Percentiles rank a stretch among this genome's conserved stretches.
These are phyloP conservation scores for Euschistus heros DNA, from an alignment of 1,140 invertebrate genomes.

Conservation along the genomic window DNA sequence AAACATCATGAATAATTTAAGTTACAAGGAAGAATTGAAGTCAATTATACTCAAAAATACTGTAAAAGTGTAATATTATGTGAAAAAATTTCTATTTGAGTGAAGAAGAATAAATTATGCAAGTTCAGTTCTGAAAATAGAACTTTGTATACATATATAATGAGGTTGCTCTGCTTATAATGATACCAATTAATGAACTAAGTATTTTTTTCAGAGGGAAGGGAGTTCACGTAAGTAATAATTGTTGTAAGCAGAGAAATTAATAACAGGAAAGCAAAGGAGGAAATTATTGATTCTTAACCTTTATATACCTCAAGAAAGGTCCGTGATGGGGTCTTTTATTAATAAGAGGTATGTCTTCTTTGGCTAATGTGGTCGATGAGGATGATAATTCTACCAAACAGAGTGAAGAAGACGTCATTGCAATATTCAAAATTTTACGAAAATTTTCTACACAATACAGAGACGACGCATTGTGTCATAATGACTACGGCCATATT, in stretches of 20 bases:
- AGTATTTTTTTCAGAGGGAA: neutral
- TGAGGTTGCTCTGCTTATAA: neutral
- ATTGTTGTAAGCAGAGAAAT: neutral
- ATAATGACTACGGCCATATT: slow-evolving; percentile 14
- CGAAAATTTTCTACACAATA: neutral
- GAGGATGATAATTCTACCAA: slow-evolving; percentile 33
- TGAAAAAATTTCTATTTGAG: neutral
- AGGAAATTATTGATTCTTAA: slow-evolving; percentile 19
- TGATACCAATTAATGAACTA: neutral
- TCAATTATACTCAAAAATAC: neutral
- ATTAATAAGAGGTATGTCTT: slow-evolving; percentile 51
- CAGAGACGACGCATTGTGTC: slow-evolving; percentile 11
- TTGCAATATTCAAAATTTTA: neutral
- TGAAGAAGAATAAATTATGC: neutral
- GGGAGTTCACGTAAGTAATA: neutral
- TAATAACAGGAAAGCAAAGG: slow-evolving; percentile 15
- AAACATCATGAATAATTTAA: neutral
- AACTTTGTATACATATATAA: neutral
- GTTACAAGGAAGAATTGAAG: neutral
- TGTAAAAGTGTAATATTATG: neutral
- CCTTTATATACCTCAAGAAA: slow-evolving; percentile 41
- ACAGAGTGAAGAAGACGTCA: slow-evolving; percentile 31
- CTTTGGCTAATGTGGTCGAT: slow-evolving; percentile 38
- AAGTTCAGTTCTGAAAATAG: slow-evolving; percentile 20
- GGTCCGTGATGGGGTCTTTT: slow-evolving; percentile 43